Evolutionary conservation across 2,113 vertebrate species (phyloP), one percentile per base, ranked within the genome.

Genomic region (Dinomys branickii): DNA sequence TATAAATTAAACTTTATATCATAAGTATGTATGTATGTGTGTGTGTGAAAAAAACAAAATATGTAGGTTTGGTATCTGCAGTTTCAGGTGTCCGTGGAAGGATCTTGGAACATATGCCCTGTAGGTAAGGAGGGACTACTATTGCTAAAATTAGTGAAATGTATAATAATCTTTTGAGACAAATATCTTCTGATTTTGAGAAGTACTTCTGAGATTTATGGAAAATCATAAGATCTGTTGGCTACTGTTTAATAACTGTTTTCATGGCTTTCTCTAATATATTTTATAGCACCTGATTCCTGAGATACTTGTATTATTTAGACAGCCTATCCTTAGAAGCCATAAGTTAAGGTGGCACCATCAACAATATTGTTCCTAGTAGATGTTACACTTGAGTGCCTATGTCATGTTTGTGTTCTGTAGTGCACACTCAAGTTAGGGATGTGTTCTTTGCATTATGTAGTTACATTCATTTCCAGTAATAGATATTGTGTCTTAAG

Each of bases 111-210:
- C 28, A 50, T 30, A 50, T 77, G 26, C 28, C 44, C 12, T 77
- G 44, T 77, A 30, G 44, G 50, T 77, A 44, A 50, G n/a, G 89
- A 58, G 26, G 38, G 30, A 41, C n/a, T 73, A 82, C 5, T 41
- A 33, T n/a, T 50, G 90, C 59, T 83, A 28, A 95, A 95, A 91
- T 78, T 86, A 93, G 47, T 58, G 71, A 94, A 82, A 73, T 17
- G 26, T 63, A n/a, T 33, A 56, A 73, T 78, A 73, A 84, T 77
- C 20, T 88, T 41, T 78, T 91, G n/a, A 90, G 85, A 89, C 85
- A 96, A 94, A 61, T 56, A 84, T 58, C 16, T 87, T 95, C 69
- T 95, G 58, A 69, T 59, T 93, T 93, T 88, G 38, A 91, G 38
- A 90, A 94, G 12, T 82, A 69, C 61, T 61, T 88, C 85, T 91